Evolutionary conservation across 64 coral and sea anemone species (phyloP), one percentile per base, ranked within the genome.

Genomic region (Orbicella faveolata): DNA sequence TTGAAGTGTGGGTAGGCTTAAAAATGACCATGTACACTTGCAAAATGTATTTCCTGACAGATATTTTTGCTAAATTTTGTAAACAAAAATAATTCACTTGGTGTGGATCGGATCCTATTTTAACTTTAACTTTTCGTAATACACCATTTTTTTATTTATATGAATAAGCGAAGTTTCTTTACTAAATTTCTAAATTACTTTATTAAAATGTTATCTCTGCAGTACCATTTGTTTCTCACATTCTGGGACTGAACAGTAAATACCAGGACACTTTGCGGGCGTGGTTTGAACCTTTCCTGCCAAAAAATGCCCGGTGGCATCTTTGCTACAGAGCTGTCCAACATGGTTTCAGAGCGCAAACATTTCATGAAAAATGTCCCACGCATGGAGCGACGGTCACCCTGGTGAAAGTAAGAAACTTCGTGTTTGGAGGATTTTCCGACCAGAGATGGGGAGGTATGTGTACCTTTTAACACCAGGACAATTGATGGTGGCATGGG

Each of bases 341-440:
- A 5, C 25, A 85, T 77, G 73, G 80, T 3, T 84, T 59, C 75
- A 75, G 52, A 0, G 16, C 55, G 34, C 26, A 77, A 13, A 66
- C 13, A 51, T 94, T 94, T 48, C 92, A 89, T 68, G 11, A 52
- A 10, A 74, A 81, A 37, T 94, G 92, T 59, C 3, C 9, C 21
- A 30, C 21, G 2, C 17, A 36, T 20, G 87, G 72, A 17, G 41
- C 80, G 6, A 94, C 92, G 57, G 13, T 94, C 19, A 94, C 92
- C 8, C 77, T 94, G 21, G 55, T 94, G 9, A 89, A 84, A 94
- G 90, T 92, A 16, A 61, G 61, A 15, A 44, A 66, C 20, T 88
- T 68, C 21, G 20, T 92, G 12, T 92, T 94, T 36, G 92, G 92
- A 33, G 92, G 92, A 89, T 94, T 94, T 85, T 83, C 87, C 17